Percentiles rank a stretch among this genome's conserved stretches.
Conservation (phyloP, 2,113 vertebrate genomes). For the Platichthys stellatus region DNA sequence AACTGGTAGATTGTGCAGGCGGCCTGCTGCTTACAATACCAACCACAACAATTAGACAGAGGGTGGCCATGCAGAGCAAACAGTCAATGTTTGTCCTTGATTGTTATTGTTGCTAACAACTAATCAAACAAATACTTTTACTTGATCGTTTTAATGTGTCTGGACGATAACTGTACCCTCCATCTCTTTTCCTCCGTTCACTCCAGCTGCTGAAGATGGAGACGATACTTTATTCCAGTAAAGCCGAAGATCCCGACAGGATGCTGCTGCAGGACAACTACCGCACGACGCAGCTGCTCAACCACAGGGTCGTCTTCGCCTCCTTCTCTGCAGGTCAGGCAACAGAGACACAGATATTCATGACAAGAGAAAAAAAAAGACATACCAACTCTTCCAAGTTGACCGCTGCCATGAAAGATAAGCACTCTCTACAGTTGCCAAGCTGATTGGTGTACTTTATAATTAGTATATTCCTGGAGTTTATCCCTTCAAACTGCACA, state of each 20-base stretch:
- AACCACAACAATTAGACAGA: no score
- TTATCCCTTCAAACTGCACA: neutral
- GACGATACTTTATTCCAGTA: conserved; percentile 78
- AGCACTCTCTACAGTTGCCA: neutral
- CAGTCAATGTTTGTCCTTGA: no score
- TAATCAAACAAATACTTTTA: no score
- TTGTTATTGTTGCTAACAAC: no score
- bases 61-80: no score
- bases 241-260: conserved; percentile 35
- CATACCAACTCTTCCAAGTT: neutral
- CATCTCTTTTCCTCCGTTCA: neutral
- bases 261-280: conserved; percentile 81
- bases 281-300: conserved; percentile 76
- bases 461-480: neutral
- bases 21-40: no score
- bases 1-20: no score
- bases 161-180: neutral
- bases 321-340: conserved; percentile 79
- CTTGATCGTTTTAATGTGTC: no score
- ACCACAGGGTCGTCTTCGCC: conserved; percentile 75
- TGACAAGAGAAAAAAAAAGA: no score
- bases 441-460: neutral
- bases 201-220: conserved; percentile 80
- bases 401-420: neutral
- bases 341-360: neutral